A percentile compares a stretch with the other conserved stretches of the same genome.
Evolutionary conservation across 2,888 invertebrate genomes (phyloP).

Genomic region (Drosophila limbata): DNA sequence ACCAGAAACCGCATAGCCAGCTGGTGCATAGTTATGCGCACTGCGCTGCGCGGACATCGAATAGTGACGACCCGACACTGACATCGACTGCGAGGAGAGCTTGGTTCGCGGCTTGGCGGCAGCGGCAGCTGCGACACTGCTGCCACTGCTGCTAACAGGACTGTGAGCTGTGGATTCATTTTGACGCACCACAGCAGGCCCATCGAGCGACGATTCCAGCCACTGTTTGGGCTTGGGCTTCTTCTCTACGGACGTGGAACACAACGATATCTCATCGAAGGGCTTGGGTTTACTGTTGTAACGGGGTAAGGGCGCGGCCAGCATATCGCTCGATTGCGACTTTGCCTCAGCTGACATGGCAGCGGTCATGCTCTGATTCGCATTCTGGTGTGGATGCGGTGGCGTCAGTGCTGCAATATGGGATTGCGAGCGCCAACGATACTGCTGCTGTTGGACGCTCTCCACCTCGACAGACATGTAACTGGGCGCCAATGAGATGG

Average conservation of each 20-base stretch:
- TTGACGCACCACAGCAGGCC: constrained; percentile 79
- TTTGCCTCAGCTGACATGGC: constrained; percentile 60
- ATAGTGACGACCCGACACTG: constrained; percentile 73
- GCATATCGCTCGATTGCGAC: constrained; percentile 82
- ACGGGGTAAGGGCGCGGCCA: constrained; percentile 69
- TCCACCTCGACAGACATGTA: constrained; percentile 76
- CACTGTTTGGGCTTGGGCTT: constrained; percentile 84
- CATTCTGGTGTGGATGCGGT: constrained; percentile 55
- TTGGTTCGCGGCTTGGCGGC: constrained; percentile 69
- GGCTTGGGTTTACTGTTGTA: constrained; percentile 66
- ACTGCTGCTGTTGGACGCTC: constrained; percentile 63
- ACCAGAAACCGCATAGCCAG: constrained; percentile 44
- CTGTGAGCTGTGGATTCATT: constrained; percentile 57
- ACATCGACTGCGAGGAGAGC: constrained; percentile 85
- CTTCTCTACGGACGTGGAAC: constrained; percentile 80
- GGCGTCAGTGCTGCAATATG: constrained; percentile 74
- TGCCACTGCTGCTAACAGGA: constrained; percentile 50
- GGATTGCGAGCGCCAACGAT: constrained; percentile 80
- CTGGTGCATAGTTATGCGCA: constrained; percentile 44
- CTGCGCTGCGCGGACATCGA: constrained; percentile 72
- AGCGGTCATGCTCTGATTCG: constrained; percentile 37
- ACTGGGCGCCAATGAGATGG: constrained; percentile 81
- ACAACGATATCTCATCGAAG: constrained; percentile 83
- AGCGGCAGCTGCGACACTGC: constrained; percentile 21
- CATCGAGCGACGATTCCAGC: constrained; percentile 85